Evolutionary conservation across 2,113 vertebrate species (phyloP), one percentile per base, ranked within the genome.

Genomic region (Pantherophis guttatus): DNA sequence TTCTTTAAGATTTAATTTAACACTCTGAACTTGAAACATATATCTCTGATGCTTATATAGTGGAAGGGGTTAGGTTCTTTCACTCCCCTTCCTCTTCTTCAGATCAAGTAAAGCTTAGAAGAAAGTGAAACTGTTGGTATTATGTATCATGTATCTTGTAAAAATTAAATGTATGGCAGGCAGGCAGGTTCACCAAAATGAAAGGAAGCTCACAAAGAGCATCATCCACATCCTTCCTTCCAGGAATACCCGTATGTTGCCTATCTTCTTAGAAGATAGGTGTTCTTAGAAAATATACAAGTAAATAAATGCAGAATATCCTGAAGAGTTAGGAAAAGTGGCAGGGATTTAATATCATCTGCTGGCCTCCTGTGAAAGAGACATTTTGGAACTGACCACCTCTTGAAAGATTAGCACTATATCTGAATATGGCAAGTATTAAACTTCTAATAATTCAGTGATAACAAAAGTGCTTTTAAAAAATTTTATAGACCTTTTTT

Each of bases 1-100:
- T 94, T 12, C 3, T 86, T 94, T 93, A 87, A 88, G 33, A 39
- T 89, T 94, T 93, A 65, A 39, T 89, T 94, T 93, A 65, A 93
- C 95, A 50, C 0, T 29, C 62, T 89, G 10, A 70, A 65, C 88
- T 93, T 54, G 70, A 93, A 50, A 44, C 33, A 12, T 55, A 54
- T 57, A 24, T 92, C 55, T 57, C 54, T 59, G 57, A 29, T 50
- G 3, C 2, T 59, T 29, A n/a, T 48, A 10, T 33, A n/a, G 26
- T 53, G 17, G 89, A 21, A 39, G 54, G 21, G 23, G 21, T 39
- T 81, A 24, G 9, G 33, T 44, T 81, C 75, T 9, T 81, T 81
- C 75, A 44, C 11, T 4, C n/a, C 33, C n/a, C 21, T 21, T 29
- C n/a, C 9, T 21, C 50, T 44, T 29, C 70, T 81, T 21, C 52